Percentiles rank a stretch among this genome's conserved stretches.
phyloP scores from a whole-genome alignment of 2,113 vertebrate genomes.

The Scomber scombrus region DNA sequence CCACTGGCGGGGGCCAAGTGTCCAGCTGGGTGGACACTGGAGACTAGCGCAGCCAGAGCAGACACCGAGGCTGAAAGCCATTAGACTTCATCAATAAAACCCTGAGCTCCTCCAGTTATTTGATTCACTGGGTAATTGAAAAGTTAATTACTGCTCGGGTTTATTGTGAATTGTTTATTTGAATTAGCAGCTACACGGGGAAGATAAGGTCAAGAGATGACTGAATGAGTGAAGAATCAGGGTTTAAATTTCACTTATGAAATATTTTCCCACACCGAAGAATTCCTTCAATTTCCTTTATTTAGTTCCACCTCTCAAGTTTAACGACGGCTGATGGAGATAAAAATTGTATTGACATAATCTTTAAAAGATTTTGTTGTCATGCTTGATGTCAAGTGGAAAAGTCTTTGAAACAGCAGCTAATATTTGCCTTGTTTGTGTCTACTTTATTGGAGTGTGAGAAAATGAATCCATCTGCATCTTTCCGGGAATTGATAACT shows the following conservation, averaged over 20 bases:
- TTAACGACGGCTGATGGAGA: not conserved
- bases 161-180: constrained; percentile 17
- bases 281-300: constrained; percentile 1
- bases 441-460: not conserved
- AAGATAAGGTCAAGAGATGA: not conserved
- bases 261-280: not conserved
- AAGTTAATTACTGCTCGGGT: not conserved
- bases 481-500: not conserved
- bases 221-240: not conserved
- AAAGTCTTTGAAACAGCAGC: too few species aligned
- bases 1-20: constrained; percentile 43
- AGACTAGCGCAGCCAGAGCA: constrained; percentile 37
- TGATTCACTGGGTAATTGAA: constrained; percentile 11
- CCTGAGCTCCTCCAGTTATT: constrained; percentile 1
- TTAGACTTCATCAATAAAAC: constrained; percentile 65
- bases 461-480: not conserved
- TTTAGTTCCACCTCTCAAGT: not conserved
- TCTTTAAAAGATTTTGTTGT: not conserved
- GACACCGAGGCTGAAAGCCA: constrained; percentile 43
- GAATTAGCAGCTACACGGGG: not conserved
- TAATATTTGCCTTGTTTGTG: constrained; percentile 6
- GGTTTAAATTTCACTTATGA: not conserved
- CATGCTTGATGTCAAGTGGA: not conserved
- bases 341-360: not conserved
- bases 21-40: constrained; percentile 52